These are phyloP conservation scores for Sturmia bella DNA, from an alignment of 2,888 invertebrate genomes.

Conservation along the genomic window DNA sequence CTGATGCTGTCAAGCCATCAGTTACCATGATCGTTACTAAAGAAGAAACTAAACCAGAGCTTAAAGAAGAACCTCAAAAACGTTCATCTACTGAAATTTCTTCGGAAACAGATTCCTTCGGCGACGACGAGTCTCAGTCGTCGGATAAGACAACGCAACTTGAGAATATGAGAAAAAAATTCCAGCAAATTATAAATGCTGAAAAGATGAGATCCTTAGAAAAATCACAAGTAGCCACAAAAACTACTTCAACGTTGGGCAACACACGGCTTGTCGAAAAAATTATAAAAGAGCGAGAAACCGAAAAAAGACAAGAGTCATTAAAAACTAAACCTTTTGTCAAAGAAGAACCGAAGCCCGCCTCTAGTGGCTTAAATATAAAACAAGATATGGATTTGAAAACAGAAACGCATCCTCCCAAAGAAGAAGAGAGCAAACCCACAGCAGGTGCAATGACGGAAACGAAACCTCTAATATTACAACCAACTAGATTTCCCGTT, in stretches of 20 bases:
- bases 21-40: constrained; percentile 34
- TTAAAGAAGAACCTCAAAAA: constrained; percentile 74
- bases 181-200: constrained; percentile 76
- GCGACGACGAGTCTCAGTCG: constrained; percentile 81
- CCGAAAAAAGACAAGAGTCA: constrained; percentile 76
- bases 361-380: constrained; percentile 42
- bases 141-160: constrained; percentile 79
- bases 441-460: constrained; percentile 63
- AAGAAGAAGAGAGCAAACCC: constrained; percentile 72
- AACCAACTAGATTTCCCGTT: constrained; percentile 73
- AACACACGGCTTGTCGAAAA: constrained; percentile 76
- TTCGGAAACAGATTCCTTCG: constrained; percentile 80
- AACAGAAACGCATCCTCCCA: constrained; percentile 46
- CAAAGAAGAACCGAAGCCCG: constrained; percentile 67
- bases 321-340: constrained; percentile 74
- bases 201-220: constrained; percentile 74
- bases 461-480: constrained; percentile 72
- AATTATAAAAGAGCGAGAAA: constrained; percentile 76
- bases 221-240: constrained; percentile 68
- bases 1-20: constrained; percentile 66
- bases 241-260: constrained; percentile 65
- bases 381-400: constrained; percentile 67
- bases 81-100: constrained; percentile 80
- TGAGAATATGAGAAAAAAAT: constrained; percentile 77
- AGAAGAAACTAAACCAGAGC: constrained; percentile 65